These are phyloP conservation scores for Ichneumoninae sp. DNA, from an alignment of 2,888 invertebrate species.

Conservation along the genomic window DNA sequence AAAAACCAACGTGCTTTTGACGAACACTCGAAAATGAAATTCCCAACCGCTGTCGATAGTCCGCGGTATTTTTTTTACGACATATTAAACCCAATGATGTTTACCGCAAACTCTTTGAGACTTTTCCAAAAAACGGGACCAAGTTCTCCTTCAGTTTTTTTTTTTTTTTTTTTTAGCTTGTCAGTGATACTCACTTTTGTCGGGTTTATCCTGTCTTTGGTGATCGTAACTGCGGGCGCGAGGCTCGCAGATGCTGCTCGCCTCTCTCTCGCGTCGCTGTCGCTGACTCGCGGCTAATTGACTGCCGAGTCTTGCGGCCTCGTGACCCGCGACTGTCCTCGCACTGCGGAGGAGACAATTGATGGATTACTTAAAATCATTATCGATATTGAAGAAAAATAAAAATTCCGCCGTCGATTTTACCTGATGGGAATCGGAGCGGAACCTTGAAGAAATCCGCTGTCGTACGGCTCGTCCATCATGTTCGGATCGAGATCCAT, in stretches of 20 bases:
- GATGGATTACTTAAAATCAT: not conserved
- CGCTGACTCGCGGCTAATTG: conserved; percentile 84
- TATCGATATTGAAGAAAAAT: not conserved
- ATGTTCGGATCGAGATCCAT: conserved; percentile 83
- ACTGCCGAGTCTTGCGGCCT: conserved; percentile 91
- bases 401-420: not conserved
- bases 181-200: conserved; percentile 84
- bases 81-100: conserved; percentile 24
- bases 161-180: not conserved
- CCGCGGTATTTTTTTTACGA: conserved; percentile 18
- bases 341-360: conserved; percentile 70
- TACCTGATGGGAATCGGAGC: conserved; percentile 83
- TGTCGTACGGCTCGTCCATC: conserved; percentile 83
- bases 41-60: not conserved
- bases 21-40: conserved; percentile 19
- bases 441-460: conserved; percentile 82
- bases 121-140: not conserved
- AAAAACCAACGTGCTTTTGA: conserved; percentile 45
- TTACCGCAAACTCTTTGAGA: conserved; percentile 35
- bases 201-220: conserved; percentile 85
- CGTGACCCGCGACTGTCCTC: conserved; percentile 91
- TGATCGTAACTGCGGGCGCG: conserved; percentile 89
- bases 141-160: not conserved
- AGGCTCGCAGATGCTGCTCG: conserved; percentile 85
- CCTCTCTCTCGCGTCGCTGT: conserved; percentile 80